phyloP scores from a whole-genome alignment of 2,797 vertebrate species.

The Simalia tracyae region DNA sequence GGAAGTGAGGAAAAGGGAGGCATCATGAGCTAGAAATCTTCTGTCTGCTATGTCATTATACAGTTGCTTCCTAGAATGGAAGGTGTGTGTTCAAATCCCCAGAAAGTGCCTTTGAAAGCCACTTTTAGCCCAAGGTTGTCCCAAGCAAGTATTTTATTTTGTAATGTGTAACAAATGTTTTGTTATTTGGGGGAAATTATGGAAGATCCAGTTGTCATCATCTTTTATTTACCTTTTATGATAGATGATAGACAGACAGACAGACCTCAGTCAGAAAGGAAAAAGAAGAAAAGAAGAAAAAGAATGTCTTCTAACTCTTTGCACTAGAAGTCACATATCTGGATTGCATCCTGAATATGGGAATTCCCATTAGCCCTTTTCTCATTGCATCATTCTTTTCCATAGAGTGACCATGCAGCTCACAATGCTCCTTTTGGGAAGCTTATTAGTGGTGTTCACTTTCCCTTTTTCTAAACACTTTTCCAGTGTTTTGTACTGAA shows the following conservation, averaged over 20 bases:
- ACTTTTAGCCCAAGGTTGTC: not conserved
- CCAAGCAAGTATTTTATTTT: too few relatives aligned
- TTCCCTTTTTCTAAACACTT: not conserved
- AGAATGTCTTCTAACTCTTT: too few relatives aligned
- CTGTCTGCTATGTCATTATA: not conserved
- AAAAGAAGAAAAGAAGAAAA: too few relatives aligned
- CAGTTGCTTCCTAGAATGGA: not conserved
- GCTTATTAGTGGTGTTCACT: too few relatives aligned
- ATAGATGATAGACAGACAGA: too few relatives aligned
- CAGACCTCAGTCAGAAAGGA: too few relatives aligned
- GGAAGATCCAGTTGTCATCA: too few relatives aligned
- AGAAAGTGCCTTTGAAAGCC: not conserved
- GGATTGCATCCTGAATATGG: not conserved
- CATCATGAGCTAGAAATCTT: not conserved
- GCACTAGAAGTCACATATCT: too few relatives aligned
- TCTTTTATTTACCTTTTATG: too few relatives aligned
- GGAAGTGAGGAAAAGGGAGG: not conserved
- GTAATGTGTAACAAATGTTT: too few relatives aligned
- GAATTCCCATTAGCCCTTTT: not conserved
- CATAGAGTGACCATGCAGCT: too few relatives aligned
- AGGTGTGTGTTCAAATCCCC: not conserved
- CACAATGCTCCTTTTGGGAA: not conserved
- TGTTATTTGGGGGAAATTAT: too few relatives aligned
- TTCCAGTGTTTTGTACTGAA: not conserved
- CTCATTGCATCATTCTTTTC: not conserved